These are phyloP conservation scores for Limenitis camilla DNA, from an alignment of 2,888 invertebrate species.

Conservation along the genomic window DNA sequence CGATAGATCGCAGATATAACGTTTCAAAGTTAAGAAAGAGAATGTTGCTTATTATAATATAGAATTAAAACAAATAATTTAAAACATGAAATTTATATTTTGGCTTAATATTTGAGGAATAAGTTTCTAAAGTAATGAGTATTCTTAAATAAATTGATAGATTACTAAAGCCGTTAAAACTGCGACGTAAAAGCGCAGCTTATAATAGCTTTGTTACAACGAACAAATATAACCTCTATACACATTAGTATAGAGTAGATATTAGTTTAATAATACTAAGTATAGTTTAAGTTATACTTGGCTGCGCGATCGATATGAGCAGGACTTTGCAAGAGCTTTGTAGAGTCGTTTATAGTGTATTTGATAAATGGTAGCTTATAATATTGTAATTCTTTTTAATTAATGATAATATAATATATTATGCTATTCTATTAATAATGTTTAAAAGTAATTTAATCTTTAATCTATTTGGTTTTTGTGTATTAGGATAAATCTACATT, in stretches of 20 bases:
- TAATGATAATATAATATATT: not conserved
- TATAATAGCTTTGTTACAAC: not conserved
- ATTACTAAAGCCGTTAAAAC: conserved; percentile 10
- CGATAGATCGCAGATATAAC: too few species aligned
- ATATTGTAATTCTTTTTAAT: conserved; percentile 1
- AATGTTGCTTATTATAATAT: too few species aligned
- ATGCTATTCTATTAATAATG: not conserved
- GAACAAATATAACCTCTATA: not conserved
- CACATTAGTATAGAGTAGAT: not conserved
- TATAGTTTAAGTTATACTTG: conserved; percentile 18
- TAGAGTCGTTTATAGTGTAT: conserved; percentile 6
- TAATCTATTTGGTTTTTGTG: too few species aligned
- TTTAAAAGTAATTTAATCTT: too few species aligned
- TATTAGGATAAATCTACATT: too few species aligned
- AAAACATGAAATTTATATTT: too few species aligned
- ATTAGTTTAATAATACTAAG: not conserved
- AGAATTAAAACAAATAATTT: too few species aligned
- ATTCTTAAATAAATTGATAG: not conserved
- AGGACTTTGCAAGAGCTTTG: conserved; percentile 7
- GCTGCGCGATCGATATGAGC: conserved; percentile 22
- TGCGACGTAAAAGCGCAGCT: conserved; percentile 14
- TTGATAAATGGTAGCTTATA: not conserved
- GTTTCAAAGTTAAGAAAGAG: too few species aligned
- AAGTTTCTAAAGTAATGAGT: too few species aligned
- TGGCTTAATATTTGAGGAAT: too few species aligned